phyloP scores from a whole-genome alignment of 2,888 invertebrate species.

The Apotomis betuletana region DNA sequence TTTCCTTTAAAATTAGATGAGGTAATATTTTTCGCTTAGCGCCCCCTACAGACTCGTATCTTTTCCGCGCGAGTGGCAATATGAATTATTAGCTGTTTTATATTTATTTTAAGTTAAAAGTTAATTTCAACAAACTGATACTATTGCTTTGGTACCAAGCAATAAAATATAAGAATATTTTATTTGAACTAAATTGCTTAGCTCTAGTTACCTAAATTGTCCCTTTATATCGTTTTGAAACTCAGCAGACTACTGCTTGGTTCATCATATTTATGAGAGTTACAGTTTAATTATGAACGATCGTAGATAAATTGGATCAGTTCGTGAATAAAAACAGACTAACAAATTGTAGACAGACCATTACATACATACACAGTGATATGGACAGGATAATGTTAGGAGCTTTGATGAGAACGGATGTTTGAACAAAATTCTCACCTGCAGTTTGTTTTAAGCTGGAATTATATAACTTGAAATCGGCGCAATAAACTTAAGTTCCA shows the following conservation, averaged over 20 bases:
- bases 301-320: no score
- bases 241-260: no score
- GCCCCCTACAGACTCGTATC: constrained; percentile 70
- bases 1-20: constrained; percentile 62
- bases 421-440: background rate
- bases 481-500: constrained; percentile 22
- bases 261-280: no score
- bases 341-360: background rate
- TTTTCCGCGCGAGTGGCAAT: constrained; percentile 55
- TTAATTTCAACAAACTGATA: background rate
- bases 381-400: no score
- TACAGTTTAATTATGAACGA: no score
- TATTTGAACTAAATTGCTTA: no score
- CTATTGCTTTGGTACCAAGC: no score
- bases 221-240: no score
- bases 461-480: constrained; percentile 22
- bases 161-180: no score
- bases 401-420: no score
- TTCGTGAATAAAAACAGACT: no score
- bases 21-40: constrained; percentile 68
- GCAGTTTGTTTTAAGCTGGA: background rate
- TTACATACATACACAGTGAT: background rate
- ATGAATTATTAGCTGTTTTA: constrained; percentile 30
- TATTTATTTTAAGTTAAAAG: constrained; percentile 8
- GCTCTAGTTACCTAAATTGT: no score